phyloP scores from a whole-genome alignment of 2,888 invertebrate genomes.

The Agriopis leucophaearia region DNA sequence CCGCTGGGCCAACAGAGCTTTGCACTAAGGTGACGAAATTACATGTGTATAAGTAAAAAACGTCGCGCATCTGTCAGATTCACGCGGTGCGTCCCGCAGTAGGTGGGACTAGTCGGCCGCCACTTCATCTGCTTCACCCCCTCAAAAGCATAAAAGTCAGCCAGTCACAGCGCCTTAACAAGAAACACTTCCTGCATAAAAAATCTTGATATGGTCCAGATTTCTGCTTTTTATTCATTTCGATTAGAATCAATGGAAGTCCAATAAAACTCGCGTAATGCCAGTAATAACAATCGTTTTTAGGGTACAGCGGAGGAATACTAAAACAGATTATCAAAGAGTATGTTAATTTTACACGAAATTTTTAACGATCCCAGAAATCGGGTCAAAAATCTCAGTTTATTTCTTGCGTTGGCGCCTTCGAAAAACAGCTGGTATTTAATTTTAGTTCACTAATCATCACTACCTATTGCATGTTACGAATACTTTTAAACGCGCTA shows the following conservation, averaged over 20 bases:
- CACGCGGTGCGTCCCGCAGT: too few species aligned
- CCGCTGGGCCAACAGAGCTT: too few species aligned
- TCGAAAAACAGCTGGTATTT: conserved; percentile 8
- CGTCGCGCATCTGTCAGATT: too few species aligned
- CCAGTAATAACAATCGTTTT: conserved; percentile 26
- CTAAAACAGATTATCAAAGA: conserved; percentile 28
- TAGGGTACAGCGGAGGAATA: conserved; percentile 28
- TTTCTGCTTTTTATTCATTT: conserved; percentile 20
- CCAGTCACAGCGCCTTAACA: too few species aligned
- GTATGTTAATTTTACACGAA: conserved; percentile 17
- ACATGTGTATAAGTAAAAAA: too few species aligned
- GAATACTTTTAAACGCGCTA: conserved; percentile 1
- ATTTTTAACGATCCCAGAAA: conserved; percentile 28
- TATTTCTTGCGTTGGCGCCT: conserved; percentile 22
- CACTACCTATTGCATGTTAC: neutral
- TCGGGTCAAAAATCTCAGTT: conserved; percentile 29
- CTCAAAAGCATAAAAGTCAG: too few species aligned
- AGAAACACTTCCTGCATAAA: conserved; percentile 8
- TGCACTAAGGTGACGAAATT: too few species aligned
- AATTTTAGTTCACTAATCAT: conserved; percentile 17
- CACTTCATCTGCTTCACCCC: too few species aligned
- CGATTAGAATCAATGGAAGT: conserved; percentile 18
- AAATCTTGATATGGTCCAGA: conserved; percentile 20
- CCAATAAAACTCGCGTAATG: conserved; percentile 19
- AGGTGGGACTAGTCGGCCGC: too few species aligned